Evolutionary conservation across 2,888 invertebrate species (phyloP).

Genomic region (Serripes groenlandicus): DNA sequence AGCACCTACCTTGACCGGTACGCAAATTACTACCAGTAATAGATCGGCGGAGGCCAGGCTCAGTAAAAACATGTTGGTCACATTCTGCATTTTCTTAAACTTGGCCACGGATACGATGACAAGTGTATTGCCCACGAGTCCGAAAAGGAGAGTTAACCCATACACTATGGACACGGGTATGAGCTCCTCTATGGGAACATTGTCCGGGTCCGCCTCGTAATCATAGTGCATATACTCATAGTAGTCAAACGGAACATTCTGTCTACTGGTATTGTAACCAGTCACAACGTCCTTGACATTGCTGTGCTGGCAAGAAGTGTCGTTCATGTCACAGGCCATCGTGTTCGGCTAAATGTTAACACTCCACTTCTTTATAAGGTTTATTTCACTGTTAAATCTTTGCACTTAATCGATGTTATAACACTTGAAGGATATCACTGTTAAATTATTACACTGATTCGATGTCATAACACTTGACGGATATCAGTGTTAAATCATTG

Average conservation of each 20-base stretch:
- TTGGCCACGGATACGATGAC: conserved; percentile 89
- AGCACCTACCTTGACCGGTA: conserved; percentile 91
- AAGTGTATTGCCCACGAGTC: conserved; percentile 89
- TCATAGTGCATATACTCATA: conserved; percentile 85
- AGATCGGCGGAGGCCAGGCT: conserved; percentile 91
- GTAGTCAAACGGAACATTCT: neutral
- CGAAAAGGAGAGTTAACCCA: conserved; percentile 89
- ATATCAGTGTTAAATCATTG: too few relatives aligned
- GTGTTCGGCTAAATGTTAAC: too few relatives aligned
- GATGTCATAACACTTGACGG: too few relatives aligned
- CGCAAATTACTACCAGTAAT: conserved; percentile 90
- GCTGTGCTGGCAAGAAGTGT: neutral
- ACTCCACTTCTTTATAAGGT: too few relatives aligned
- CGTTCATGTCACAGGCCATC: neutral
- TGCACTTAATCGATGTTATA: too few relatives aligned
- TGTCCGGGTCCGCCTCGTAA: conserved; percentile 85
- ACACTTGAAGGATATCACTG: too few relatives aligned
- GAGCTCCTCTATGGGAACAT: conserved; percentile 88
- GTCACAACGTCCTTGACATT: neutral
- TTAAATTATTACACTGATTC: too few relatives aligned
- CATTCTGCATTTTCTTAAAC: conserved; percentile 89
- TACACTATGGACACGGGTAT: conserved; percentile 89
- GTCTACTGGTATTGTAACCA: neutral
- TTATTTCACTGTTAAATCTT: too few relatives aligned
- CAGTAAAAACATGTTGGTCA: conserved; percentile 91